phyloP scores from a whole-genome alignment of 1,140 invertebrate genomes.

The Parasteatoda tepidariorum region DNA sequence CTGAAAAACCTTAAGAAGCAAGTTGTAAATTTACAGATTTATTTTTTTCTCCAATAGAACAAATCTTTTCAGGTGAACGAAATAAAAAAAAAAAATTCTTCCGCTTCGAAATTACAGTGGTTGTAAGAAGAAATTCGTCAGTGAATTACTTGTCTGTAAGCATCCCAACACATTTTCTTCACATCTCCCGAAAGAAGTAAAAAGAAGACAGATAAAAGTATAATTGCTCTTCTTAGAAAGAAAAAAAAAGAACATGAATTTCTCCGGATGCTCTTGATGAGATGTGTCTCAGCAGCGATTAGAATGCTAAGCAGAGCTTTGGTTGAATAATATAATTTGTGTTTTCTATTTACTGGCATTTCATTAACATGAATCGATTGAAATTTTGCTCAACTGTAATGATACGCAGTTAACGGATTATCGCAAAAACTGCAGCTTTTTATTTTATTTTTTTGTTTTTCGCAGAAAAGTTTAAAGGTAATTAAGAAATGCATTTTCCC shows the following conservation, averaged over 20 bases:
- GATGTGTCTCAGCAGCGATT: background rate
- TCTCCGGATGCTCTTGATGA: background rate
- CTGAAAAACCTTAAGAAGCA: too few relatives aligned
- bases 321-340: slow-evolving; percentile 34
- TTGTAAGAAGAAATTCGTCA: too few relatives aligned
- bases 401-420: slow-evolving; percentile 53
- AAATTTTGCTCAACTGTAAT: slow-evolving; percentile 17
- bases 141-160: too few relatives aligned
- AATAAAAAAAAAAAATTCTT: too few relatives aligned
- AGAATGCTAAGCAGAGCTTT: slow-evolving; percentile 27
- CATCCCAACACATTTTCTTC: too few relatives aligned
- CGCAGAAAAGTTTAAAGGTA: slow-evolving; percentile 46
- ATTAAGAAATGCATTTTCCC: slow-evolving; percentile 55
- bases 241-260: background rate
- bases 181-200: background rate
- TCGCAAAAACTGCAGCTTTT: slow-evolving; percentile 45
- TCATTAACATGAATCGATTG: slow-evolving; percentile 42
- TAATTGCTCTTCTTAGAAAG: background rate
- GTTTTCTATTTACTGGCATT: slow-evolving; percentile 40
- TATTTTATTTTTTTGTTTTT: slow-evolving; percentile 10
- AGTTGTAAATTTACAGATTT: too few relatives aligned
- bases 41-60: too few relatives aligned
- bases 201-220: background rate
- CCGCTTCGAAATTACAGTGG: too few relatives aligned
- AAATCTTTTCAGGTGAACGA: too few relatives aligned